Evolutionary conservation across 2,797 vertebrate species (phyloP), one percentile per base, ranked within the genome.

Genomic region (Sebastes taczanowskii): DNA sequence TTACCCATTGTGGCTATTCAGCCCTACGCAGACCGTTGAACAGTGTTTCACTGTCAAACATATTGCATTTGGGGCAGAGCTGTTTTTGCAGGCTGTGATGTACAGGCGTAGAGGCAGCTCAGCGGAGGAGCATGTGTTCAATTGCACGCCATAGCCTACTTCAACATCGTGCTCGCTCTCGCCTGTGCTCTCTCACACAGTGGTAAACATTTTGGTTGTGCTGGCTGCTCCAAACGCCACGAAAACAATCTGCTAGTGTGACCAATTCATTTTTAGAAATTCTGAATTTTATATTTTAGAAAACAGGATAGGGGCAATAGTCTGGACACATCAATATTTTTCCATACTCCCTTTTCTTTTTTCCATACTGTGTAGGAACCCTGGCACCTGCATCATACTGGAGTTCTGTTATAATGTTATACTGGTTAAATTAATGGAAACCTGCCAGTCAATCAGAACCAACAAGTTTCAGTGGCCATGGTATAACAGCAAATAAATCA

Each of bases 271-370:
- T 53, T 53, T 53, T 5, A 5, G n/a, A 2, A 22, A 53, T 53
- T n/a, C n/a, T 0, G 52, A 53, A 53, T 53, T 11, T 9, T 22
- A 1, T 53, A 52, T n/a, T 53, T n/a, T 22, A 42, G 52, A 22
- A 53, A 53, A 53, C 10, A 53, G 52, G 0, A 53, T 10, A 22
- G 20, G 4, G 9, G 52, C 52, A 53, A 53, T 22, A 16, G 2
- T 16, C 38, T 42, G 38, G 38, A 42, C 0, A 42, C 38, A 42
- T 16, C 0, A 42, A 42, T 42, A 42, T 42, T 16, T 42, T 42
- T 42, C 38, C 38, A 42, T 42, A 2, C 38, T 38, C 35, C 35
- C 35, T 38, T 38, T 38, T 38, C 35, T 38, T 38, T 38, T 13
- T 38, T 38, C 35, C 38, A 14, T 42, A 42, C 38, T 42, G 38